Base-by-base conservation (phyloP, 2,888 invertebrate genomes). In the Dryobotodes eremita region DNA sequence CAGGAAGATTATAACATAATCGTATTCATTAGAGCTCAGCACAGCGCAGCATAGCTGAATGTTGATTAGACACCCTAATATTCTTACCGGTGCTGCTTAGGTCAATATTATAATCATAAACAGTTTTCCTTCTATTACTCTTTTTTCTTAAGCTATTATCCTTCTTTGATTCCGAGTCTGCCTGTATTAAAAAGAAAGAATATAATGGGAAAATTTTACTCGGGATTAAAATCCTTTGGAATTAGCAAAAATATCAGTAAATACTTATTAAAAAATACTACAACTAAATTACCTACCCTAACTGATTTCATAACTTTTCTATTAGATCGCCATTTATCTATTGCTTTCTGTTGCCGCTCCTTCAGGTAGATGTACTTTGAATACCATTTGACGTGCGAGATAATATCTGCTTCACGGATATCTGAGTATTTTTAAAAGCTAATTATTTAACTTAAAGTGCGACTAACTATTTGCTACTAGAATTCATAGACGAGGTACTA, bases 261-360 rank as follows among this genome's bases (percentile, higher is more conserved):
- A 36, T 36, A 8, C 7, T n/a, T n/a, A 42, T 61, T 26, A 17
- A 11, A 70, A n/a, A n/a, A 36, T 2, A 31, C 17, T 20, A 31
- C 15, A 50, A 53, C 6, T 36, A 3, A 57, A 75, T n/a, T 46
- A 31, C 15, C 72, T 69, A 88, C 88, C 77, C 78, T 88, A 20
- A 75, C 71, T 20, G 86, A 81, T 77, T 91, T 92, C 81, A 89
- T 92, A 17, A 92, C 90, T 83, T 90, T 90, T 73, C 91, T 94
- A 71, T 92, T 95, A 55, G 89, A 87, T 90, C 94, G 92, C 95
- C 96, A 95, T 89, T 94, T 95, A 66, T 94, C 91, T 59, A 97
- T 90, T 42, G 96, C 96, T 61, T 82, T 89, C 85, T 94, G 92
- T 85, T 97, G 96, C 50, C 90, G 90, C 57, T 91, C 88, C 88